Base-by-base conservation (phyloP, 2,888 invertebrate species). In the Cataglyphis livida region DNA sequence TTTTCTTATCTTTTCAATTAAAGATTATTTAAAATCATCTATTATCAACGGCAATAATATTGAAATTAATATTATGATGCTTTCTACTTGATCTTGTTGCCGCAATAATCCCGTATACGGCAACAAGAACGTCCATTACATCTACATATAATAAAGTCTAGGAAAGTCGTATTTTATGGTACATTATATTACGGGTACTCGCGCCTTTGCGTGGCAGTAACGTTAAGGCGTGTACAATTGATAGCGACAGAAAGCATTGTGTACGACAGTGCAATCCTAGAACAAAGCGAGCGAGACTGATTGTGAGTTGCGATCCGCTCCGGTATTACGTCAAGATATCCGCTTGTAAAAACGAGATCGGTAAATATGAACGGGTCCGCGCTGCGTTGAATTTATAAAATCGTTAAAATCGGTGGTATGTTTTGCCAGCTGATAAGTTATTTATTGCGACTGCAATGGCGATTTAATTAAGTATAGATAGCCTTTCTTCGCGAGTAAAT, bases 261-360 rank as follows among this genome's bases (percentile, higher is more conserved):
- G 62, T 41, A 35, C 75, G 41, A 57, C 70, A 66, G 76, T 68
- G 57, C 71, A 59, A 59, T 71, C 59, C 41, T 32, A 71, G 78
- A 78, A 71, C 78, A 71, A 70, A 78, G 78, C 70, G 57, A 70
- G 18, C 78, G 70, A 41, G 41, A 0, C 32, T 59, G 78, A 25
- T 25, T 25, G 25, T 1, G 25, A 78, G 44, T 59, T 32, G 78
- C 68, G 57, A 78, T 78, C 54, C 76, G 75, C 54, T 54, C n/a
- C 38, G 62, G 70, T 41, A 57, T 68, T 54, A 28, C 28, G 54
- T 15, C 54, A 41, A 38, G 32, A 59, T 78, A 78, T 78, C 68
- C 68, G 76, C 41, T 78, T 70, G n/a, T 78, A 70, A 70, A n/a
- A 78, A 78, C 70, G 25, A 78, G 70, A 78, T 18, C 70, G 41